Base-by-base conservation (phyloP, 2,888 invertebrate genomes). In the Gibbula magus region DNA sequence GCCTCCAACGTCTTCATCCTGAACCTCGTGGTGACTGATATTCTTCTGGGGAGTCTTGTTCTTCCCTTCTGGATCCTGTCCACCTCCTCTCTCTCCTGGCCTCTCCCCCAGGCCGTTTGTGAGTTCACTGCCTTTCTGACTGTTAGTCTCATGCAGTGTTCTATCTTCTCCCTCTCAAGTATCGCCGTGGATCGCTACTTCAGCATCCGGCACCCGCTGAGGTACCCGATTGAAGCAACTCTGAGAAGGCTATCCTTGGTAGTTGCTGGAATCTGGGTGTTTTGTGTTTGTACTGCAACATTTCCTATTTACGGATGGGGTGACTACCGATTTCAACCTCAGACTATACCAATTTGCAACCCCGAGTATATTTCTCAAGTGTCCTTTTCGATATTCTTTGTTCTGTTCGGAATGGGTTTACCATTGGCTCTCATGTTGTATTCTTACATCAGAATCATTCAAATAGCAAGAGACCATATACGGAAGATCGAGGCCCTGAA, bases 121-220 rank as follows among this genome's bases (percentile, higher is more conserved):
- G 73, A 76, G 32, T 39, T 78, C n/a, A 82, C 78, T 1, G 86
- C 85, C 39, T 86, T 85, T 77, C 32, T 84, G 29, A 85, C 85
- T 10, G 80, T 81, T 25, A 77, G 82, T 20, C 78, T 87, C 13
- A 84, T 88, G 73, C 75, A 88, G 29, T 85, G 87, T 32, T 88
- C 90, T n/a, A 88, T 89, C 29, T 86, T 87, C 56, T 89, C 88
- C 2, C 77, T 90, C 25, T 87, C 87, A 10, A 86, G 86, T 13
- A 85, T 89, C 8, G 88, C 89, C 20, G 80, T 89, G 8, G 90
- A 90, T 75, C 79, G 89, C 45, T 90, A 86, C 80, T 85, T 88
- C 75, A 86, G 85, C 75, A 88, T 90, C 39, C 86, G 88, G 18
- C 86, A 89, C 75, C 90, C 90, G 3, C 83, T 89, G 81, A 79